phyloP scores from a whole-genome alignment of 2,113 vertebrate species.

The Cairina moschata region DNA sequence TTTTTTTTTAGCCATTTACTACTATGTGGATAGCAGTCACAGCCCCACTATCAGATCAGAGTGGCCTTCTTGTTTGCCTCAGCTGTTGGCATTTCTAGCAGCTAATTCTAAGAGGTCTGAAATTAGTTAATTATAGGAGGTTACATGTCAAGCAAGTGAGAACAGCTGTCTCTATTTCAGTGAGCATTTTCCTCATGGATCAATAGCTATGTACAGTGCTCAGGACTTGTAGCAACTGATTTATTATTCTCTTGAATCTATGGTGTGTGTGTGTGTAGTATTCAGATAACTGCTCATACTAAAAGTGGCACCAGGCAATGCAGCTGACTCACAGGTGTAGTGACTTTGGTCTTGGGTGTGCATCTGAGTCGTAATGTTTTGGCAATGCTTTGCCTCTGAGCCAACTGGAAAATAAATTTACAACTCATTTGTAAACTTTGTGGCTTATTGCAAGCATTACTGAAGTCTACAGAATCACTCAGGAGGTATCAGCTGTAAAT shows the following conservation, averaged over 20 bases:
- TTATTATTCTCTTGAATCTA: not conserved
- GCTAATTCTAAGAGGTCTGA: constrained; percentile 63
- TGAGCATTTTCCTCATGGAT: constrained; percentile 17
- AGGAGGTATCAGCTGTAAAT: not conserved
- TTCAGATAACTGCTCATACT: not conserved
- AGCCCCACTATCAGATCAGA: not conserved
- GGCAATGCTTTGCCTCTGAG: not conserved
- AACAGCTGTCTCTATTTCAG: constrained; percentile 55
- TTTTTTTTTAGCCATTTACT: constrained; percentile 9
- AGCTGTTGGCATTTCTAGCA: constrained; percentile 65
- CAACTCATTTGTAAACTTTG: not conserved
- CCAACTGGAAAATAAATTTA: not conserved
- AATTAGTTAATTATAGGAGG: constrained; percentile 66
- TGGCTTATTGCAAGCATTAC: not conserved
- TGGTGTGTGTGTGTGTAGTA: not conserved
- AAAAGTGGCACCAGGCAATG: not conserved
- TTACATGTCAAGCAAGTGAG: constrained; percentile 6
- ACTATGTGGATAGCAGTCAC: not conserved
- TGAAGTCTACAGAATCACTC: not conserved
- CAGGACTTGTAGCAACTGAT: not conserved
- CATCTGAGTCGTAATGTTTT: not conserved
- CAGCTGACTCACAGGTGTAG: not conserved
- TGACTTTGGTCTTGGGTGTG: not conserved
- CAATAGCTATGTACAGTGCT: not conserved
- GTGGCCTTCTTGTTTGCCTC: constrained; percentile 60